Conservation (phyloP, 2,888 invertebrate genomes). For the Ypsolopha scabrella region DNA sequence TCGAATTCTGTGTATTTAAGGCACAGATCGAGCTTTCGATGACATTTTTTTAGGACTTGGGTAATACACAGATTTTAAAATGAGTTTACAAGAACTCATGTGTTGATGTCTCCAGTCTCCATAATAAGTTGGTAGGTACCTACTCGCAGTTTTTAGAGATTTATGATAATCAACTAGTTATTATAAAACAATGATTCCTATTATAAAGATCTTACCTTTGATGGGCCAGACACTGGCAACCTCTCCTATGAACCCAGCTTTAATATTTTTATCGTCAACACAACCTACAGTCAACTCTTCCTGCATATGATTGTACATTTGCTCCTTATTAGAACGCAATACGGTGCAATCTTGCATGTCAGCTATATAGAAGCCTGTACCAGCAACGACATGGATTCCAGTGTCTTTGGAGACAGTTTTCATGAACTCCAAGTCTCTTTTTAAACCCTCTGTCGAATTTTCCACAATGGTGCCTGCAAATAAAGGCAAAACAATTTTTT, state of each 20-base stretch:
- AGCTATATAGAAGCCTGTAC: slow-evolving; percentile 83
- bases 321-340: slow-evolving; percentile 64
- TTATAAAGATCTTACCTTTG: slow-evolving; percentile 68
- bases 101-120: no score
- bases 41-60: no score
- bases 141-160: no score
- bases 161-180: no score
- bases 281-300: slow-evolving; percentile 67
- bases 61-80: no score
- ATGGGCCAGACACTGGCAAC: slow-evolving; percentile 86
- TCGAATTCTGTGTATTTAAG: no score
- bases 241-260: slow-evolving; percentile 87
- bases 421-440: slow-evolving; percentile 72
- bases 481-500: no score
- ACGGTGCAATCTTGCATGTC: slow-evolving; percentile 54
- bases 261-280: slow-evolving; percentile 48
- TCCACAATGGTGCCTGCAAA: slow-evolving; percentile 77
- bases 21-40: no score
- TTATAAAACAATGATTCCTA: no score
- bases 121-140: no score
- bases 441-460: slow-evolving; percentile 79
- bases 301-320: slow-evolving; percentile 74
- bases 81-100: no score
- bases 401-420: slow-evolving; percentile 68
- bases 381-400: slow-evolving; percentile 79